Conservation (phyloP, 2,888 invertebrate species). For the Spodoptera littoralis region DNA sequence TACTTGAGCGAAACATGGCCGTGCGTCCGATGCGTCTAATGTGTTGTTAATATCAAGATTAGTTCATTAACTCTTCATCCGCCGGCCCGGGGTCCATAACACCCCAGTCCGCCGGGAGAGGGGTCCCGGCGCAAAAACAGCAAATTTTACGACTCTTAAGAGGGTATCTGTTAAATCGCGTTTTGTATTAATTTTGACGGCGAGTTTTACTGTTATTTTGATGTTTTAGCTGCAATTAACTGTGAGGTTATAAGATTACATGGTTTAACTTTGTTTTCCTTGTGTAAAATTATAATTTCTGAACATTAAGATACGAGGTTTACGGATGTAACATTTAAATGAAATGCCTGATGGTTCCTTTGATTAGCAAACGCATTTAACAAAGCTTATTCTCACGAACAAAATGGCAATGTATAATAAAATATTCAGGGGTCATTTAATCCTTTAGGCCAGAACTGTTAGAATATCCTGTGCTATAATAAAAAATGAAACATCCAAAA, state of each 20-base stretch:
- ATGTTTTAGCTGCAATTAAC: constrained; percentile 69
- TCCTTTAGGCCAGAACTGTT: constrained; percentile 38
- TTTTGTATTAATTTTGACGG: constrained; percentile 83
- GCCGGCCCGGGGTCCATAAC: constrained; percentile 62
- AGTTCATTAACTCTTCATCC: constrained; percentile 88
- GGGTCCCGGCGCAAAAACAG: constrained; percentile 69
- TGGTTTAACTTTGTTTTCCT: constrained; percentile 41
- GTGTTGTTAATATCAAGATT: constrained; percentile 88
- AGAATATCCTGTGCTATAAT: constrained; percentile 17
- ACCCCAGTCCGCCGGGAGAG: constrained; percentile 62
- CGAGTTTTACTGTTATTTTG: constrained; percentile 76
- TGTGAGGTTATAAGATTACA: constrained; percentile 56
- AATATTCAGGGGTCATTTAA: constrained; percentile 41
- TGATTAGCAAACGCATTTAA: constrained; percentile 8
- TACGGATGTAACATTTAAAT: constrained; percentile 26
- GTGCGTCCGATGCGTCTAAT: constrained; percentile 85
- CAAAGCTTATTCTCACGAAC: not conserved
- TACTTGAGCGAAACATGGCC: constrained; percentile 71
- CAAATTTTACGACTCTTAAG: constrained; percentile 76
- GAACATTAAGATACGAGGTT: constrained; percentile 18
- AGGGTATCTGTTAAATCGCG: constrained; percentile 77
- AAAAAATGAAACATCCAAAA: constrained; percentile 25
- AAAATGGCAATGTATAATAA: constrained; percentile 11
- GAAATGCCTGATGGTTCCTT: constrained; percentile 7
- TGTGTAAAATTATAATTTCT: constrained; percentile 37